phyloP scores from a whole-genome alignment of 2,113 vertebrate species.

The Phoenicopterus ruber region DNA sequence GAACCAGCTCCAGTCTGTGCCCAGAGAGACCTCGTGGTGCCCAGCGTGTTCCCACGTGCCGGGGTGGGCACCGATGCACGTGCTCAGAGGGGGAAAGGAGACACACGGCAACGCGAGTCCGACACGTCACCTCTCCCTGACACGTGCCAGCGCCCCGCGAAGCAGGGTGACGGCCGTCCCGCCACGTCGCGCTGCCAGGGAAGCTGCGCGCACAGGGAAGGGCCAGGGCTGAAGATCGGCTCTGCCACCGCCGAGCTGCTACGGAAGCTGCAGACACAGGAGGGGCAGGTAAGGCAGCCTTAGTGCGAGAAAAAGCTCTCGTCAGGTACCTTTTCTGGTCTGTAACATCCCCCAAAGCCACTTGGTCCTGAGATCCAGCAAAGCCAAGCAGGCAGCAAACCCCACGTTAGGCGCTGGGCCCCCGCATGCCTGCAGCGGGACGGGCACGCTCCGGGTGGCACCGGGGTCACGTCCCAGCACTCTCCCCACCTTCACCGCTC shows the following conservation, averaged over 20 bases:
- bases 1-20: neutral
- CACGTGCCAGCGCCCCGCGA: accelerated
- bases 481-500: accelerated
- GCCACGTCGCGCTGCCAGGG: neutral
- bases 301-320: accelerated
- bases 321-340: accelerated
- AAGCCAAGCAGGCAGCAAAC: neutral
- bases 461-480: neutral
- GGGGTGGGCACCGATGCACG: accelerated
- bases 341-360: neutral
- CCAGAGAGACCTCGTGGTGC: accelerated
- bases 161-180: neutral
- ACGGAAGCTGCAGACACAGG: accelerated
- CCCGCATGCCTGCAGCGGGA: neutral
- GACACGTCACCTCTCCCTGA: neutral
- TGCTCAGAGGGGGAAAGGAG: neutral
- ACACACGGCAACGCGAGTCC: accelerated
- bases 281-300: neutral
- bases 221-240: accelerated
- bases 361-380: neutral
- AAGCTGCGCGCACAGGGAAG: neutral
- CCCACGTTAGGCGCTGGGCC: neutral
- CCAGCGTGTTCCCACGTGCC: accelerated
- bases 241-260: neutral
- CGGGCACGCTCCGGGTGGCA: accelerated